Evolutionary conservation across 2,113 vertebrate genomes (phyloP).

Genomic region (Archilochus colubris): DNA sequence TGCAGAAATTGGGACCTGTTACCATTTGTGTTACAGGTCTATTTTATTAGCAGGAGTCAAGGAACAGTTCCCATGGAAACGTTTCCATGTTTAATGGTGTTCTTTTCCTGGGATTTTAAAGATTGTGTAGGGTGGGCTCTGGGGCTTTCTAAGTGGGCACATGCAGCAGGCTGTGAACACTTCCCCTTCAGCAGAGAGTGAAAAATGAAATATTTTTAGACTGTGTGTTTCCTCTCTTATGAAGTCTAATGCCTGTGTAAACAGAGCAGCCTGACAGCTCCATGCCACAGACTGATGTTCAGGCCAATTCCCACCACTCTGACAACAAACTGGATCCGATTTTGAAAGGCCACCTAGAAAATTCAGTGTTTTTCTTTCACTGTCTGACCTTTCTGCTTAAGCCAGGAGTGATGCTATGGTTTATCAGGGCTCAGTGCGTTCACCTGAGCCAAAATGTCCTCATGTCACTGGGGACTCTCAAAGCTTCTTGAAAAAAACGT

Average conservation of each 20-base stretch:
- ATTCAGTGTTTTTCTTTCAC: not conserved
- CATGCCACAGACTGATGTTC: not conserved
- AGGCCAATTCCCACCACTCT: not conserved
- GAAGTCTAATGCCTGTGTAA: not conserved
- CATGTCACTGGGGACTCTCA: not conserved
- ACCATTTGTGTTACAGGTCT: not conserved
- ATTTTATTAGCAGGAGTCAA: not conserved
- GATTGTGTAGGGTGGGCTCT: not conserved
- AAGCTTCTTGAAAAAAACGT: not conserved
- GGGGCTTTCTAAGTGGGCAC: not conserved
- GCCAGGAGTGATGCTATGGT: not conserved
- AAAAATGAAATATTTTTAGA: not conserved
- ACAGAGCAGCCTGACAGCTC: not conserved
- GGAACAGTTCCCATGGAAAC: constrained; percentile 65
- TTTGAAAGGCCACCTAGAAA: not conserved
- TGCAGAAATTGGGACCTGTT: not conserved
- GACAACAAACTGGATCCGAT: not conserved
- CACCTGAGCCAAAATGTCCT: not conserved
- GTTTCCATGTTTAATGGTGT: not conserved
- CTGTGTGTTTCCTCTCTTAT: not conserved
- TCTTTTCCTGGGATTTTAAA: constrained; percentile 14
- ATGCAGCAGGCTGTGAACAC: not conserved
- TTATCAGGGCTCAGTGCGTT: not conserved
- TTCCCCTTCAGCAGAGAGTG: not conserved
- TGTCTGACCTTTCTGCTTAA: not conserved